Conservation (phyloP, 1,140 invertebrate genomes). For the Achatina immaculata region DNA sequence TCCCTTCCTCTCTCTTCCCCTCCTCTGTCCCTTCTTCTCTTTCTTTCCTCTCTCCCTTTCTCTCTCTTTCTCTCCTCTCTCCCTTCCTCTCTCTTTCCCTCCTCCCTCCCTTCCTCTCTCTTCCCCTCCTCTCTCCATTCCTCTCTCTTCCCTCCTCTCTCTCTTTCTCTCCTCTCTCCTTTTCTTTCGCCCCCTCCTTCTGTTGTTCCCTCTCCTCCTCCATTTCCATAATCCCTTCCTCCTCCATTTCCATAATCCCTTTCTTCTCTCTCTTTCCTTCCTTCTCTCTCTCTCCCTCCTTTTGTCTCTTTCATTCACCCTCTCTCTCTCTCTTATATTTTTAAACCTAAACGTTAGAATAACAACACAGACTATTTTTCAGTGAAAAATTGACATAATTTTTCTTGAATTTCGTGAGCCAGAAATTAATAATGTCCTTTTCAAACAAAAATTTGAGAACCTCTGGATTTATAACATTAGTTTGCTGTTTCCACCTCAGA, state of each 20-base stretch:
- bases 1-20: conserved; percentile 23
- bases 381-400: too few relatives aligned
- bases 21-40: too few relatives aligned
- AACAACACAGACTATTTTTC: too few relatives aligned
- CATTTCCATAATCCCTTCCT: not conserved
- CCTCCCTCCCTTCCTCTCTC: not conserved
- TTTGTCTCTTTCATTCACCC: too few relatives aligned
- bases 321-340: too few relatives aligned
- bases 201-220: not conserved
- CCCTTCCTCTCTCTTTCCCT: not conserved
- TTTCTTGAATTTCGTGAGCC: too few relatives aligned
- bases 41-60: not conserved
- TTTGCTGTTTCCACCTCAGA: too few relatives aligned
- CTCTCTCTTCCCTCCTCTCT: not conserved
- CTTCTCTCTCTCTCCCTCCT: not conserved
- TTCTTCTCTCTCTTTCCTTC: not conserved
- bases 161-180: not conserved
- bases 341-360: too few relatives aligned
- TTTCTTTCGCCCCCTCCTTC: too few relatives aligned
- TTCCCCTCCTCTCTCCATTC: not conserved
- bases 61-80: not conserved
- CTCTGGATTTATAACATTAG: too few relatives aligned
- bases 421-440: too few relatives aligned
- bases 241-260: not conserved
- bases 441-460: too few relatives aligned